These are phyloP conservation scores for Trimorus sp. DNA, from an alignment of 2,888 invertebrate species.

Conservation along the genomic window DNA sequence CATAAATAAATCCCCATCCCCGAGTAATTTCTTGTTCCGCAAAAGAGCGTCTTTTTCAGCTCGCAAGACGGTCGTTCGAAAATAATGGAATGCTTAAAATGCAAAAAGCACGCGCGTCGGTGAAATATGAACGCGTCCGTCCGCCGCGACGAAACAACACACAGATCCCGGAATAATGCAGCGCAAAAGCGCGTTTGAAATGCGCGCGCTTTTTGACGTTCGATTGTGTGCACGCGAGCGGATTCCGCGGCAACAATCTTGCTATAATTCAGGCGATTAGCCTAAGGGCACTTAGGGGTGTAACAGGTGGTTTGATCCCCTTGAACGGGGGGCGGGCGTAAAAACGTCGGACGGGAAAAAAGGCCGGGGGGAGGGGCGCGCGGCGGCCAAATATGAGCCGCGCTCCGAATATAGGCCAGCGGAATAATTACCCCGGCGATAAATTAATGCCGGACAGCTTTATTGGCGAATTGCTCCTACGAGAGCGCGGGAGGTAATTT, in stretches of 20 bases:
- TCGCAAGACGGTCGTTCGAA: slow-evolving; percentile 16
- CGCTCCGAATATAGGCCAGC: slow-evolving; percentile 60
- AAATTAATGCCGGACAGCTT: slow-evolving; percentile 64
- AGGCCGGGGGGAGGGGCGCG: slow-evolving; percentile 28
- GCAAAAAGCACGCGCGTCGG: slow-evolving; percentile 37
- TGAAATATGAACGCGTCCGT: slow-evolving; percentile 50
- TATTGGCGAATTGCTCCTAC: slow-evolving; percentile 59
- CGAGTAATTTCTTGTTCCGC: too few species aligned
- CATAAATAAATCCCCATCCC: too few species aligned
- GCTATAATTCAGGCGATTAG: slow-evolving; percentile 68
- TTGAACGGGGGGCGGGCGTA: slow-evolving; percentile 38
- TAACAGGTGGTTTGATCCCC: slow-evolving; percentile 67
- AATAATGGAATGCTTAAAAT: slow-evolving; percentile 53
- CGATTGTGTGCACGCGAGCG: slow-evolving; percentile 64
- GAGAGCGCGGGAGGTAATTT: slow-evolving; percentile 61
- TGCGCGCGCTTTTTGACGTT: slow-evolving; percentile 47
- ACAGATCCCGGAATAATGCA: slow-evolving; percentile 47
- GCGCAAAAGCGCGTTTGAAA: slow-evolving; percentile 38
- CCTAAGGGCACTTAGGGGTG: slow-evolving; percentile 67
- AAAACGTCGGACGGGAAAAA: background rate
- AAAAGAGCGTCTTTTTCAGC: too few species aligned
- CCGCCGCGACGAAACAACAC: slow-evolving; percentile 35
- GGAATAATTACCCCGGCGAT: slow-evolving; percentile 63
- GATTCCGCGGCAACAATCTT: slow-evolving; percentile 63
- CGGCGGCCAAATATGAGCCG: slow-evolving; percentile 61